Conservation (phyloP, 2,797 vertebrate genomes). For the Siniperca undulata region DNA sequence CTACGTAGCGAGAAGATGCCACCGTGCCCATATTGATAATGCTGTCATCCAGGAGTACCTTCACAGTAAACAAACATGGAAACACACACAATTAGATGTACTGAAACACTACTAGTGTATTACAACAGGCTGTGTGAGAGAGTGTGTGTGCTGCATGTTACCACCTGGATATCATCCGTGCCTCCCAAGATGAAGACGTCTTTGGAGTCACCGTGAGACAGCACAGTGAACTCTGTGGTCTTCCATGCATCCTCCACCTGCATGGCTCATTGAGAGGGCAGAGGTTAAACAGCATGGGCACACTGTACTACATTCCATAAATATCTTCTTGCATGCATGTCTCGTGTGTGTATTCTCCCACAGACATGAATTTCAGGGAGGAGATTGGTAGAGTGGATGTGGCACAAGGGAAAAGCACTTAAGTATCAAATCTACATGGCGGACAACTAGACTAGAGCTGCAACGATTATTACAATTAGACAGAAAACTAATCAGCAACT, state of each 20-base stretch:
- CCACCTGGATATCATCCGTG: slow-evolving; percentile 90
- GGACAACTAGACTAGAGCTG: not conserved
- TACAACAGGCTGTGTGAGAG: not conserved
- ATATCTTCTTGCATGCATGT: not conserved
- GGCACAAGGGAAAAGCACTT: not conserved
- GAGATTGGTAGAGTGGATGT: not conserved
- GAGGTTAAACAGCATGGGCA: not conserved
- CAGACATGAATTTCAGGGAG: not conserved
- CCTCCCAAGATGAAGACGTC: slow-evolving; percentile 89
- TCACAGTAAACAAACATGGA: slow-evolving; percentile 40
- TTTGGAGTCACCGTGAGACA: slow-evolving; percentile 86
- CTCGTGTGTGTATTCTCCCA: not conserved
- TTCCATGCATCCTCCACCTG: slow-evolving; percentile 89
- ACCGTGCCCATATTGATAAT: slow-evolving; percentile 88
- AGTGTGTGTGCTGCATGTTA: not conserved
- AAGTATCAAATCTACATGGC: not conserved
- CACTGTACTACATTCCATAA: not conserved
- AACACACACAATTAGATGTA: slow-evolving; percentile 17
- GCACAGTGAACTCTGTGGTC: slow-evolving; percentile 85
- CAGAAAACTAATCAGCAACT: not conserved
- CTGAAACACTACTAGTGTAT: not conserved
- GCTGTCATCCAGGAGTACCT: slow-evolving; percentile 91
- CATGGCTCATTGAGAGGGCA: slow-evolving; percentile 14
- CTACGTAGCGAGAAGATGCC: slow-evolving; percentile 88
- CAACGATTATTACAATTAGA: not conserved